Percentiles rank a stretch among this genome's conserved stretches.
Evolutionary conservation across 2,113 vertebrate genomes (phyloP).

Genomic region (Rafetus swinhoei): DNA sequence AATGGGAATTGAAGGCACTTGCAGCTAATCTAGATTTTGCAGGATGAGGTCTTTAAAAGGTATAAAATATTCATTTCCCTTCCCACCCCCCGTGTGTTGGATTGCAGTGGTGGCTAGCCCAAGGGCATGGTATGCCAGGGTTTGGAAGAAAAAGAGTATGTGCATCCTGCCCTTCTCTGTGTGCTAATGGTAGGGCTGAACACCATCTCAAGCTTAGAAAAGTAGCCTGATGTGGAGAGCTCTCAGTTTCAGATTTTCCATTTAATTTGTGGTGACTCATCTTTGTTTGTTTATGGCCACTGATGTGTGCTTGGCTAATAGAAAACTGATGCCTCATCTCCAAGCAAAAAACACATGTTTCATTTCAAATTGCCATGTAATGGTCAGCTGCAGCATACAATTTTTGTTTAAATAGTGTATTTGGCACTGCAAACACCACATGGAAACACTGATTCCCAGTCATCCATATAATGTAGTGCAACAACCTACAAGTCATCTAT

Average conservation of each 20-base stretch:
- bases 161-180: fast-evolving
- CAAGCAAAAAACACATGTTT: constrained; percentile 48
- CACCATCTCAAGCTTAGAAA: neutral
- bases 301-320: constrained; percentile 35
- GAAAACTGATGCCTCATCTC: constrained; percentile 42
- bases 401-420: constrained; percentile 49
- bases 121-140: fast-evolving
- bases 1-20: neutral
- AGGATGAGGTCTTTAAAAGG: neutral
- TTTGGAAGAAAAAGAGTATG: neutral
- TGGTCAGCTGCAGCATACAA: constrained; percentile 18
- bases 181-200: neutral
- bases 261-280: constrained; percentile 52
- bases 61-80: neutral
- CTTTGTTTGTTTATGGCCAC: constrained; percentile 58
- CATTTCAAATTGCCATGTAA: constrained; percentile 39
- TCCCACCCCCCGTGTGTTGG: fast-evolving
- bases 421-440: neutral
- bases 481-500: neutral
- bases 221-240: neutral
- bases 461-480: constrained; percentile 1
- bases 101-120: fast-evolving
- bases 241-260: constrained; percentile 66
- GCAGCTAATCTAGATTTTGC: fast-evolving
- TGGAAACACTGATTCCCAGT: constrained; percentile 26